These are phyloP conservation scores for Hyposmocoma kahamanoa DNA, from an alignment of 1,140 invertebrate species.

Conservation along the genomic window DNA sequence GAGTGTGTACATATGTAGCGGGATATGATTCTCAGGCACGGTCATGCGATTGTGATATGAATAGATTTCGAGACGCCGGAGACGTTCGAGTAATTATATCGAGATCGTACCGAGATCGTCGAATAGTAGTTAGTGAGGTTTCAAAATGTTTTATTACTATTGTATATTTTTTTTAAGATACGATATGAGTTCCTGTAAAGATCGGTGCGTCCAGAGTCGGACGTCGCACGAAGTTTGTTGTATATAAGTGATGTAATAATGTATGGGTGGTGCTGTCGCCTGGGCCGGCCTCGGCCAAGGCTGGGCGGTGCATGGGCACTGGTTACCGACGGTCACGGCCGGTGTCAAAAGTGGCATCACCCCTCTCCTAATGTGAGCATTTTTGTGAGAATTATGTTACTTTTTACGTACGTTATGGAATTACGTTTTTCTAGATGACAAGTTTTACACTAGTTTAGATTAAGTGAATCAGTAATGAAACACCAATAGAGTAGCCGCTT, in stretches of 20 bases:
- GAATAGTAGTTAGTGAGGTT: slow-evolving; percentile 72
- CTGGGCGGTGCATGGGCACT: slow-evolving; percentile 14
- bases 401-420: slow-evolving; percentile 64
- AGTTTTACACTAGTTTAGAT: slow-evolving; percentile 72
- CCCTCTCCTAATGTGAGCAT: slow-evolving; percentile 66
- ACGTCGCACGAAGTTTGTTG: slow-evolving; percentile 53
- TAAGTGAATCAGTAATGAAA: slow-evolving; percentile 72
- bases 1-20: slow-evolving; percentile 69
- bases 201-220: slow-evolving; percentile 39
- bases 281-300: slow-evolving; percentile 13
- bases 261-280: slow-evolving; percentile 29
- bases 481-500: slow-evolving; percentile 74
- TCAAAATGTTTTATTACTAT: slow-evolving; percentile 72
- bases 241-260: slow-evolving; percentile 63
- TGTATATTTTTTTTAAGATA: slow-evolving; percentile 70
- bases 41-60: slow-evolving; percentile 73
- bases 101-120: slow-evolving; percentile 64
- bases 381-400: slow-evolving; percentile 70
- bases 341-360: slow-evolving; percentile 46
- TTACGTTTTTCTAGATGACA: slow-evolving; percentile 66
- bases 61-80: slow-evolving; percentile 65
- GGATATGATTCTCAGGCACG: slow-evolving; percentile 68
- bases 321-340: too few species aligned
- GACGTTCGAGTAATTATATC: slow-evolving; percentile 62
- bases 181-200: slow-evolving; percentile 72